These are phyloP conservation scores for Psittacula cyanocephala DNA, from an alignment of 2,113 vertebrate genomes.

Conservation along the genomic window DNA sequence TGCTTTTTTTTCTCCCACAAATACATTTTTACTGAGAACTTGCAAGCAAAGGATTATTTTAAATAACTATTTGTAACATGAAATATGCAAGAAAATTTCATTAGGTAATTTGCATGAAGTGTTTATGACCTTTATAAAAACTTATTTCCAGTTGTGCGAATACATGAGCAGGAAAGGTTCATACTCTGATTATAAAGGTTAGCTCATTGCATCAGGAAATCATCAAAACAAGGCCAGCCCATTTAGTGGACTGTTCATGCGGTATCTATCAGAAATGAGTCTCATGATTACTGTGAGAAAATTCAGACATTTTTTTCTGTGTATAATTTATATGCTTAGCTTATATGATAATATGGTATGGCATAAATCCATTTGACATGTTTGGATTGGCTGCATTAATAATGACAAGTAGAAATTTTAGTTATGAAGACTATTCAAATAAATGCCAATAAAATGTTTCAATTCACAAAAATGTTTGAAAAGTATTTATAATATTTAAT, in stretches of 20 bases:
- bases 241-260: neutral
- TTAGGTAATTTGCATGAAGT: neutral
- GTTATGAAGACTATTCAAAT: conserved; percentile 24
- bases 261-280: neutral
- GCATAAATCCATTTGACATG: neutral
- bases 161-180: neutral
- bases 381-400: conserved; percentile 38
- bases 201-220: neutral
- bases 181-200: neutral
- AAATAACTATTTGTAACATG: neutral
- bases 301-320: neutral
- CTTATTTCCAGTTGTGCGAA: neutral
- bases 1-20: neutral
- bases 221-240: neutral
- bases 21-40: neutral
- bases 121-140: neutral
- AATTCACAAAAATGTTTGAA: neutral
- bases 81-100: neutral
- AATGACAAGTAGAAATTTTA: neutral
- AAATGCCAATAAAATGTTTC: neutral
- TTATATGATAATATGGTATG: neutral
- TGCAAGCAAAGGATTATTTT: neutral
- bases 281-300: conserved; percentile 4
- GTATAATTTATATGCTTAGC: neutral
- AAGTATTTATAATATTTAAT: conserved; percentile 5